Evolutionary conservation across 2,888 invertebrate genomes (phyloP).

Genomic region (Dugesia japonica): DNA sequence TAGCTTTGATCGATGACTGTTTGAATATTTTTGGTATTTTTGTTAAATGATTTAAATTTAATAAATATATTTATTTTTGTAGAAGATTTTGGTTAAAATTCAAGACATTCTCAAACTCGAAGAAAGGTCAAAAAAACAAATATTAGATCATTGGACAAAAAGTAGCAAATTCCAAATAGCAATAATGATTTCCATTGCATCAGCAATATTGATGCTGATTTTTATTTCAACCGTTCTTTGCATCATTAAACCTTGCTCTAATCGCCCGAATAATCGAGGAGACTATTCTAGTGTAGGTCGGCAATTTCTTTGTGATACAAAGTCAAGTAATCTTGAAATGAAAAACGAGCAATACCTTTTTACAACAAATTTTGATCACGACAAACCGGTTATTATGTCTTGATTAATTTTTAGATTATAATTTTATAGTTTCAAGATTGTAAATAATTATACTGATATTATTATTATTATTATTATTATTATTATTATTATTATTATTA

Average conservation of each 20-base stretch:
- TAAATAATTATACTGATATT: too few species aligned
- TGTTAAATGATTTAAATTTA: background rate
- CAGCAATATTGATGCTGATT: constrained; percentile 8
- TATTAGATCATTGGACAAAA: background rate
- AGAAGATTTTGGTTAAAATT: background rate
- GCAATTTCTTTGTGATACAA: constrained; percentile 20
- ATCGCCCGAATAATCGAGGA: constrained; percentile 14
- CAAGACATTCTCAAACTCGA: constrained; percentile 16
- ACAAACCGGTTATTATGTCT: background rate
- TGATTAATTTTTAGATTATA: too few species aligned
- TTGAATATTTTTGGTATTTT: background rate
- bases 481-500: too few species aligned
- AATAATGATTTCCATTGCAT: constrained; percentile 6
- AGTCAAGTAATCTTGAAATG: constrained; percentile 20
- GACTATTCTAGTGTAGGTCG: constrained; percentile 5
- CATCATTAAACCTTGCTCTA: background rate
- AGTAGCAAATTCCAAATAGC: background rate
- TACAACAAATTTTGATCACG: constrained; percentile 5
- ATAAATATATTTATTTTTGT: background rate
- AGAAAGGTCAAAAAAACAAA: background rate
- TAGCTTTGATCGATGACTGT: background rate
- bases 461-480: too few species aligned
- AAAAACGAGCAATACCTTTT: constrained; percentile 9
- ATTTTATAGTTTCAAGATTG: too few species aligned
- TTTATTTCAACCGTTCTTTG: constrained; percentile 1